Evolutionary conservation across 23 tunicate genomes (phyloP).

Genomic region (Diplosoma virens): DNA sequence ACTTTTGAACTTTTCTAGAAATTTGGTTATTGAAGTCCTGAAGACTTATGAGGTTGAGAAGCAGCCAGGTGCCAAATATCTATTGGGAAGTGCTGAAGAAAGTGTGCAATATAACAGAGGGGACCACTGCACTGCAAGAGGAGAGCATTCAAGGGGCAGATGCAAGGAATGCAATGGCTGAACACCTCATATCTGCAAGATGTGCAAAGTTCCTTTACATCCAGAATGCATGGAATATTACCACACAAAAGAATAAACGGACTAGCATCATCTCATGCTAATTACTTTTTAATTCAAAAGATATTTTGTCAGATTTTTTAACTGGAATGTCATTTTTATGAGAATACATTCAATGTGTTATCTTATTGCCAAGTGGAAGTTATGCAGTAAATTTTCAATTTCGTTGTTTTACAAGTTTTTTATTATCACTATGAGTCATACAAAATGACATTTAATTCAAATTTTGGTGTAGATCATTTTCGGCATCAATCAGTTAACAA

Average conservation of each 20-base stretch:
- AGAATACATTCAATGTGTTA: neutral
- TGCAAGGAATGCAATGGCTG: neutral
- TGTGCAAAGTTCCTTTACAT: neutral
- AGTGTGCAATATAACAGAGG: too few relatives aligned
- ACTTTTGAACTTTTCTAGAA: neutral
- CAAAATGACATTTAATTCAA: neutral
- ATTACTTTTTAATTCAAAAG: neutral
- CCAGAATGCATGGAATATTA: neutral
- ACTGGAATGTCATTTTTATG: neutral
- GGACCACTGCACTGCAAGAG: too few relatives aligned
- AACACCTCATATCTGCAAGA: neutral
- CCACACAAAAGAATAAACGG: neutral
- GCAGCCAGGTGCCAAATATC: neutral
- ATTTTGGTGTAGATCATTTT: neutral
- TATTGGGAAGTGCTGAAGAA: neutral
- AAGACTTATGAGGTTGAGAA: neutral
- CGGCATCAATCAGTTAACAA: neutral
- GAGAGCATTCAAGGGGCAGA: too few relatives aligned
- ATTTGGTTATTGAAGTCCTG: neutral
- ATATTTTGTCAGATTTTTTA: neutral
- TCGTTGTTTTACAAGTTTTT: neutral
- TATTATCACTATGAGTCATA: neutral
- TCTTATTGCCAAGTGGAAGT: neutral
- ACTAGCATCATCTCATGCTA: neutral
- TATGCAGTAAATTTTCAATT: neutral